These are phyloP conservation scores for Drosophila ohnishii DNA, from an alignment of 1,140 invertebrate genomes.

Conservation along the genomic window DNA sequence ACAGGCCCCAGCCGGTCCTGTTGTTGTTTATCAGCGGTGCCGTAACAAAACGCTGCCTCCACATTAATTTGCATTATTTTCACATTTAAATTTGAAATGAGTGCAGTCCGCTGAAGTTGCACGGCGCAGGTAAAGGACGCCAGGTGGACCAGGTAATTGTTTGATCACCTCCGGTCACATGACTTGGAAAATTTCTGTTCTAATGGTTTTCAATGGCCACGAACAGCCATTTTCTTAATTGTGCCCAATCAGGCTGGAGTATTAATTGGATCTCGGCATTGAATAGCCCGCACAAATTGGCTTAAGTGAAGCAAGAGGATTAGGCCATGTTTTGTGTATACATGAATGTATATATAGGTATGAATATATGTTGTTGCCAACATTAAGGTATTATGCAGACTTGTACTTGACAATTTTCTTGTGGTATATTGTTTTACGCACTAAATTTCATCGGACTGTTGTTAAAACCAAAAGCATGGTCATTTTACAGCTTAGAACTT, in stretches of 20 bases:
- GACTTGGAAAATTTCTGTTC: slow-evolving; percentile 17
- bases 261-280: slow-evolving; percentile 12
- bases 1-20: slow-evolving; percentile 43
- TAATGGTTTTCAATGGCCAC: slow-evolving; percentile 10
- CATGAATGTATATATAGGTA: not conserved
- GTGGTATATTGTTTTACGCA: not conserved
- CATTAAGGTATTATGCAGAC: not conserved
- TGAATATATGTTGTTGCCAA: no score
- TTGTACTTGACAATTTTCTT: not conserved
- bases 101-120: slow-evolving; percentile 42
- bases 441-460: no score
- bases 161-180: slow-evolving; percentile 7
- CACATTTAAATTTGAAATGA: slow-evolving; percentile 75
- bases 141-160: slow-evolving; percentile 9
- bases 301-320: slow-evolving; percentile 2
- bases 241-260: slow-evolving; percentile 1
- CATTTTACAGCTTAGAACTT: no score
- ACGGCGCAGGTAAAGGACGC: slow-evolving; percentile 10
- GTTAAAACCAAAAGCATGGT: no score
- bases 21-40: slow-evolving; percentile 64
- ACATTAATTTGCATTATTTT: slow-evolving; percentile 79
- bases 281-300: slow-evolving; percentile 4
- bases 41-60: slow-evolving; percentile 69
- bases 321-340: not conserved
- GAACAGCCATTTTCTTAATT: slow-evolving; percentile 3